Conservation (phyloP, 2,888 invertebrate species). For the Lacanobia wlatinum region DNA sequence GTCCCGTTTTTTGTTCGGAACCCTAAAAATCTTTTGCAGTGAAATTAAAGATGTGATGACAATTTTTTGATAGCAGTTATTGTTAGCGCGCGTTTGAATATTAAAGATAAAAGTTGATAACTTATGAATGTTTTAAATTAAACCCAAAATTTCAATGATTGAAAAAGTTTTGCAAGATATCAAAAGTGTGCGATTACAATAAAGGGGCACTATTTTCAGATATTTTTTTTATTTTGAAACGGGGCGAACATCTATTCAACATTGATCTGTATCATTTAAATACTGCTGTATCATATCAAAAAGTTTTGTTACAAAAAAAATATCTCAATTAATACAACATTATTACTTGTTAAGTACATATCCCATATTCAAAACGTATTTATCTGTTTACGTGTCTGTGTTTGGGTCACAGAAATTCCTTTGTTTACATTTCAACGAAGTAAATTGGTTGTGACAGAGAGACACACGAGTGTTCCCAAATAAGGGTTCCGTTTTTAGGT, state of each 20-base stretch:
- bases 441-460: too few relatives aligned
- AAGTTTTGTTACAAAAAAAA: neutral
- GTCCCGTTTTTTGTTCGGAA: too few relatives aligned
- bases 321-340: neutral
- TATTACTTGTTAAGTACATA: too few relatives aligned
- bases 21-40: constrained; percentile 6
- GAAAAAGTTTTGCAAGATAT: too few relatives aligned
- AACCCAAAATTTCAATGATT: neutral
- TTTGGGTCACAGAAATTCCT: too few relatives aligned
- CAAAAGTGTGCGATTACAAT: neutral
- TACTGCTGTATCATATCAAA: neutral
- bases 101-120: neutral
- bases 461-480: too few relatives aligned
- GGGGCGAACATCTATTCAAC: too few relatives aligned
- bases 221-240: neutral
- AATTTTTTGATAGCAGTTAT: neutral
- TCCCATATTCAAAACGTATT: too few relatives aligned
- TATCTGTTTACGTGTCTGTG: too few relatives aligned
- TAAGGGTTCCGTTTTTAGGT: too few relatives aligned
- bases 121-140: neutral
- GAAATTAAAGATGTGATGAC: constrained; percentile 4
- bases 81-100: neutral
- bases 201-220: neutral
- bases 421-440: too few relatives aligned
- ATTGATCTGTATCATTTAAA: neutral